These are phyloP conservation scores for Tinea trinotella DNA, from an alignment of 2,888 invertebrate genomes.

Conservation along the genomic window DNA sequence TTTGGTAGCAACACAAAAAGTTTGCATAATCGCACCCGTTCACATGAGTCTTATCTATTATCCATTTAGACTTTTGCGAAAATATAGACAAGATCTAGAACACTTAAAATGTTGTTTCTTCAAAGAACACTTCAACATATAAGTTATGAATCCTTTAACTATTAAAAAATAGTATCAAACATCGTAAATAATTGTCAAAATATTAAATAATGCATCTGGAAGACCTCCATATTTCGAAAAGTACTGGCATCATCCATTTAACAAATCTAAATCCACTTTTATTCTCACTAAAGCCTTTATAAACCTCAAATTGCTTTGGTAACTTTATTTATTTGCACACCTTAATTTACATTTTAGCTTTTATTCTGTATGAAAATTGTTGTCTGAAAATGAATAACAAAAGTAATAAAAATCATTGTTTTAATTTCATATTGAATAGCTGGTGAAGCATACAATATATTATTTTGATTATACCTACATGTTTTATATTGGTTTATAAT, in stretches of 20 bases:
- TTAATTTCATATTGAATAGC: neutral
- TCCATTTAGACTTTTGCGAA: neutral
- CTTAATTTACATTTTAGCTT: conserved; percentile 10
- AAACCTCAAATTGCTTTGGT: conserved; percentile 18
- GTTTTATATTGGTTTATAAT: neutral
- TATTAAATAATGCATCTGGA: conserved; percentile 1
- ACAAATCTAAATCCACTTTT: conserved; percentile 17
- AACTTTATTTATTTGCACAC: conserved; percentile 12
- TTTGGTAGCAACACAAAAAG: conserved; percentile 8
- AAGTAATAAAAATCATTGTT: conserved; percentile 13
- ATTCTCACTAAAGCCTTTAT: conserved; percentile 14
- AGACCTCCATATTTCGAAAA: neutral
- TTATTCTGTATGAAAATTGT: neutral
- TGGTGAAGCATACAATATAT: neutral
- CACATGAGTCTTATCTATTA: neutral
- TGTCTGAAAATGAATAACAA: conserved; percentile 10
- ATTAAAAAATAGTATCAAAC: no score
- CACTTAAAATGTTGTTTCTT: neutral
- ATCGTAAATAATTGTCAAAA: neutral
- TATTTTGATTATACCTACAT: neutral
- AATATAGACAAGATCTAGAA: neutral
- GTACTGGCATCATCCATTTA: conserved; percentile 15
- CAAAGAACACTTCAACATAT: neutral
- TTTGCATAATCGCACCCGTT: neutral
- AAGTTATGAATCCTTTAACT: neutral